Percentiles rank a stretch among this genome's conserved stretches.
Conservation (phyloP, 2,888 invertebrate genomes). For the Carpatolechia fugitivella region DNA sequence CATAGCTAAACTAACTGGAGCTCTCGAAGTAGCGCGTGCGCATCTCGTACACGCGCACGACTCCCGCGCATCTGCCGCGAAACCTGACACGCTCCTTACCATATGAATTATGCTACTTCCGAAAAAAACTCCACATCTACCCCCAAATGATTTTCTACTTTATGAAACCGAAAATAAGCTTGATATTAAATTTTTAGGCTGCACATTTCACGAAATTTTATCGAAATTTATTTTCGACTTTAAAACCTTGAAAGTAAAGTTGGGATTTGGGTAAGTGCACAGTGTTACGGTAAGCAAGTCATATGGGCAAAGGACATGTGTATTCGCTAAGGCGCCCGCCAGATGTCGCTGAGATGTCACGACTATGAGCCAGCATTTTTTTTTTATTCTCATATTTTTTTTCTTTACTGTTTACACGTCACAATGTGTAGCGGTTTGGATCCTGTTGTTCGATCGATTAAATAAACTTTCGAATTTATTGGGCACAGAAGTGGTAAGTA, state of each 20-base stretch:
- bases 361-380: constrained; percentile 42
- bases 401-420: constrained; percentile 20
- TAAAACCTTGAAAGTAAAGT: constrained; percentile 6
- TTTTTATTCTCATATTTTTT: constrained; percentile 31
- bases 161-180: background rate
- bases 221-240: constrained; percentile 19
- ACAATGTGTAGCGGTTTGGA: constrained; percentile 56
- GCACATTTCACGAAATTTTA: background rate
- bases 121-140: constrained; percentile 49
- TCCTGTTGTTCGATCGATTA: constrained; percentile 40
- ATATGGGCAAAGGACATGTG: constrained; percentile 68
- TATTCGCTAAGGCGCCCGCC: constrained; percentile 55
- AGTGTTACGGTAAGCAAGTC: constrained; percentile 43
- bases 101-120: constrained; percentile 68
- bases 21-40: constrained; percentile 58
- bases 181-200: background rate
- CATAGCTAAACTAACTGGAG: constrained; percentile 30
- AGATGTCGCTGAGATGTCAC: constrained; percentile 62
- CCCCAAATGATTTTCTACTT: constrained; percentile 7
- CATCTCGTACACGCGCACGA: background rate
- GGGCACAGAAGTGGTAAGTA: background rate
- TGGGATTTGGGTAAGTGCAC: constrained; percentile 21
- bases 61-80: constrained; percentile 61
- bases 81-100: constrained; percentile 72
- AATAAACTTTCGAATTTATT: constrained; percentile 25